Evolutionary conservation across 2,113 vertebrate genomes (phyloP).

Genomic region (Phrynocephalus versicolor): DNA sequence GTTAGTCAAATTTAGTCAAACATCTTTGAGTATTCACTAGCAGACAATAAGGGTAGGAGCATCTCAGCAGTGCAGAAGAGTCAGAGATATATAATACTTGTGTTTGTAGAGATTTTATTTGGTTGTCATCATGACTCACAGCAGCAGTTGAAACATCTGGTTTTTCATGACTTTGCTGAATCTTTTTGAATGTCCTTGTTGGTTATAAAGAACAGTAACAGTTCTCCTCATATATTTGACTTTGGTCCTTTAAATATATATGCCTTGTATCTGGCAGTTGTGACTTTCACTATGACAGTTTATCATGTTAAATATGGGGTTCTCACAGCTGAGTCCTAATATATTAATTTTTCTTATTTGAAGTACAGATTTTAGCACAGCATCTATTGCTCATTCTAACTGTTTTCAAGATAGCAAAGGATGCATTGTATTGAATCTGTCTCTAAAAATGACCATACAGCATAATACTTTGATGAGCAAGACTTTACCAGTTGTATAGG

Average conservation of each 20-base stretch:
- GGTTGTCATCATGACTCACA: neutral
- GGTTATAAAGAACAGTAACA: too few species aligned
- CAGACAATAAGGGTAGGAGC: neutral
- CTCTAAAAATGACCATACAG: slow-evolving; percentile 11
- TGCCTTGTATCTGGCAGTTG: neutral
- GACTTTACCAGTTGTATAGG: slow-evolving; percentile 30
- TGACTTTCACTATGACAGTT: neutral
- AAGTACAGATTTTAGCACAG: slow-evolving; percentile 31
- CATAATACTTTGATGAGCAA: slow-evolving; percentile 10
- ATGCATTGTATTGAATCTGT: neutral
- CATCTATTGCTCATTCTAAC: slow-evolving; percentile 23
- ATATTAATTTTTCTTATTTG: slow-evolving; percentile 34
- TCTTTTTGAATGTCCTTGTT: slow-evolving; percentile 39
- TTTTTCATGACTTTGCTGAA: neutral
- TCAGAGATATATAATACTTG: neutral
- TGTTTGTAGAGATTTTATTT: neutral
- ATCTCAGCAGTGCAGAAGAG: neutral
- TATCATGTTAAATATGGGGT: neutral
- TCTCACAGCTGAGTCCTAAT: slow-evolving; percentile 5
- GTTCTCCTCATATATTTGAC: too few species aligned
- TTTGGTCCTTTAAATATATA: too few species aligned
- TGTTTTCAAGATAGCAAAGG: neutral
- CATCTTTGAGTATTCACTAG: neutral
- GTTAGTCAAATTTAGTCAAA: neutral
- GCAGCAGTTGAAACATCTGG: neutral